phyloP scores from a whole-genome alignment of 2,113 vertebrate genomes.

The rat (Rattus norvegicus) region GRCr8 NC_086028.1:32081001-32081500 shows the following conservation, averaged over 20 bases:
- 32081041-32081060: neutral
- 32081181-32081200: neutral
- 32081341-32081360: neutral
- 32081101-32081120: neutral
- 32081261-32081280: neutral
- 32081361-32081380: neutral
- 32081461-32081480: neutral
- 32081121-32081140: neutral
- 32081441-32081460: neutral
- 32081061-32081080: neutral
- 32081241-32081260: neutral
- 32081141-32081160: neutral
- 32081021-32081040: neutral
- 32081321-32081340: neutral
- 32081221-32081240: neutral
- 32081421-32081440: neutral
- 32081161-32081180: neutral
- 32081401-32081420: neutral
- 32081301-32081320: no score
- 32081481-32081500: neutral
- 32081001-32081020: neutral
- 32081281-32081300: neutral
- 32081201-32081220: neutral
- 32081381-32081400: neutral
- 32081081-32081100: no score